These are phyloP conservation scores for Anas acuta DNA, from an alignment of 2,797 vertebrate genomes.

Conservation along the genomic window DNA sequence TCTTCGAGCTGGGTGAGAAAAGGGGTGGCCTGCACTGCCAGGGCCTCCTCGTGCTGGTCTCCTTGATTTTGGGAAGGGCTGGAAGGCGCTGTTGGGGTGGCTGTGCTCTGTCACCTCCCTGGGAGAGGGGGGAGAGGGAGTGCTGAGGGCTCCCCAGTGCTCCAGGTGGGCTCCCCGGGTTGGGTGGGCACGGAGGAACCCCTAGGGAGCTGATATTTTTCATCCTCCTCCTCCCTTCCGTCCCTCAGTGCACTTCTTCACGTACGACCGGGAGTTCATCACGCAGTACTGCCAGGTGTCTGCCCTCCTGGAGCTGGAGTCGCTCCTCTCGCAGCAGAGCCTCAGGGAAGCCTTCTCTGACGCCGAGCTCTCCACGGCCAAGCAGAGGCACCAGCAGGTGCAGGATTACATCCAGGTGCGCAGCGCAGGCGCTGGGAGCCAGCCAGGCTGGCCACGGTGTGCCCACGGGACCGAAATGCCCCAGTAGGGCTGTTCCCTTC, in stretches of 20 bases:
- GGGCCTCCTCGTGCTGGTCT: background rate
- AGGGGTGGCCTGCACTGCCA: background rate
- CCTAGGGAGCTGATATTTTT: background rate
- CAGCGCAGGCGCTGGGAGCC: background rate
- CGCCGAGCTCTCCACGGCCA: constrained; percentile 83
- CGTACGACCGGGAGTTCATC: constrained; percentile 87
- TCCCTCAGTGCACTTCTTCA: constrained; percentile 87
- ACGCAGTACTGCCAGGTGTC: constrained; percentile 90
- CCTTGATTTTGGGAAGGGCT: background rate
- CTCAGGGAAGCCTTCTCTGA: constrained; percentile 91
- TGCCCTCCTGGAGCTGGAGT: constrained; percentile 89
- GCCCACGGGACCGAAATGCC: background rate
- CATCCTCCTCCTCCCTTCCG: background rate
- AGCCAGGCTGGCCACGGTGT: fast-evolving
- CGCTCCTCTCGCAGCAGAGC: constrained; percentile 90
- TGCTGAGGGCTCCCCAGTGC: background rate
- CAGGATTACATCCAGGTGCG: constrained; percentile 90
- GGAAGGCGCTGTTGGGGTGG: background rate
- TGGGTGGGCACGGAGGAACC: background rate
- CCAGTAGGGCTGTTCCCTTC: background rate
- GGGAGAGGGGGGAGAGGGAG: background rate
- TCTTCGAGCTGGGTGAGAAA: constrained; percentile 90
- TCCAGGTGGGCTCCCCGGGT: background rate
- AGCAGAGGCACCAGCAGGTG: constrained; percentile 90
- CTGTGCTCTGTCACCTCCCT: background rate